Evolutionary conservation across 2,888 invertebrate genomes (phyloP), one percentile per base, ranked within the genome.

Genomic region (Catocala fraxini): DNA sequence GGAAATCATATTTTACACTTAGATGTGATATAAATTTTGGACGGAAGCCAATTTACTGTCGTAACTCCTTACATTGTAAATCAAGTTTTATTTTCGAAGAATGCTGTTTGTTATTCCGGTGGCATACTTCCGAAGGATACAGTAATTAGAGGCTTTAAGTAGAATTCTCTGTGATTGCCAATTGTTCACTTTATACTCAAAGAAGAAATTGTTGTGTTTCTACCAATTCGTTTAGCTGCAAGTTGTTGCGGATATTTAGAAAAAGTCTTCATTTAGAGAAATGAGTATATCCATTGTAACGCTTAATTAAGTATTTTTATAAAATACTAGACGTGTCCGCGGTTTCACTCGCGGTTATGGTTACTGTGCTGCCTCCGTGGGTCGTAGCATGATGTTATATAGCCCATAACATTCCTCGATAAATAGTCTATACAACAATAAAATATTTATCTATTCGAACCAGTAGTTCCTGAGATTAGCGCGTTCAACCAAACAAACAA

Each of bases 61-160:
- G 53, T 56, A 39, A 49, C 13, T 62, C 13, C 51, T 56, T 62
- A 65, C 62, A 60, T 56, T 65, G 59, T 60, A 51, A 59, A 62
- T 55, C 62, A 45, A 49, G 51, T 60, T 71, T 57, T 74, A 63
- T 71, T 25, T 67, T 51, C 53, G 39, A 43, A 42, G 56, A 73
- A 62, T 7, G 45, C 41, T 58, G 12, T 59, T 74, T 67, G 39
- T 59, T 67, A 70, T 74, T 74, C 67, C n/a, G n/a, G 59, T 49
- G 53, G 56, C 59, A 49, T 39, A 53, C 45, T 48, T 59, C 47
- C 33, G 25, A 52, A 46, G 62, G 71, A 55, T 35, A 42, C 56
- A 57, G 48, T 71, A 74, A 67, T 74, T 71, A 73, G 59, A 52
- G 51, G 13, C 56, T 9, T 15, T 70, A 70, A 70, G 59, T 57